Evolutionary conservation across 2,113 vertebrate genomes (phyloP).

Genomic region (Brachirus orientalis): DNA sequence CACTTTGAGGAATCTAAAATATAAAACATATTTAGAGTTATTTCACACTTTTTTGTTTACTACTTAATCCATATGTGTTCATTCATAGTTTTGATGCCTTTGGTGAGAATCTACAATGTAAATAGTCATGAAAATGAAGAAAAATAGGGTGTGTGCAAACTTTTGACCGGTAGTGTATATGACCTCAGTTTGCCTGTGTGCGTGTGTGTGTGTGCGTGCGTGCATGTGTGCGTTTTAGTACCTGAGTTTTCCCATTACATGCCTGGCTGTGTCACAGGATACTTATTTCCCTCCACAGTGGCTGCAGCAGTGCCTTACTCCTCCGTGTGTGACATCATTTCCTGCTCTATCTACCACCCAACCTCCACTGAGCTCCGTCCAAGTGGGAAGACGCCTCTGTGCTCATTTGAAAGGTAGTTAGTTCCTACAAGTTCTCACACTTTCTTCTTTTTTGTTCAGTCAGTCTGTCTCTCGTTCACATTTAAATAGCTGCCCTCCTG

Average conservation of each 20-base stretch:
- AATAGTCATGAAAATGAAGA: too few relatives aligned
- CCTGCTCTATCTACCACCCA: slow-evolving; percentile 40
- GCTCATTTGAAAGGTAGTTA: slow-evolving; percentile 55
- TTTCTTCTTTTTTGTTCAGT: slow-evolving; percentile 21
- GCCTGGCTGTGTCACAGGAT: slow-evolving; percentile 54
- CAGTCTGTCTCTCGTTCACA: neutral
- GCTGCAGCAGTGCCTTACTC: slow-evolving; percentile 33
- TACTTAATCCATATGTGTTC: too few relatives aligned
- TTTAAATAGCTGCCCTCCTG: too few relatives aligned
- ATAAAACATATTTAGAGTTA: too few relatives aligned
- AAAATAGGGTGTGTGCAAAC: too few relatives aligned
- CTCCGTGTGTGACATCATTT: slow-evolving; percentile 48
- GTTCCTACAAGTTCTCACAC: slow-evolving; percentile 30
- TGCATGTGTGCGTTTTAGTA: slow-evolving; percentile 14
- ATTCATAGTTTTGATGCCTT: too few relatives aligned
- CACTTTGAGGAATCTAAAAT: too few relatives aligned
- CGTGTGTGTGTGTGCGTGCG: neutral
- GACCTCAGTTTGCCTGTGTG: neutral
- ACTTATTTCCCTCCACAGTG: slow-evolving; percentile 50
- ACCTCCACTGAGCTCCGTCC: slow-evolving; percentile 29
- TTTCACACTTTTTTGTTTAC: too few relatives aligned
- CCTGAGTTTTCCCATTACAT: slow-evolving; percentile 61
- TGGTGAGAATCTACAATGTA: too few relatives aligned
- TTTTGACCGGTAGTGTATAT: too few relatives aligned
- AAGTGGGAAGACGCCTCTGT: slow-evolving; percentile 25